phyloP scores from a whole-genome alignment of 2,888 invertebrate genomes.

The Nysson spinosus region DNA sequence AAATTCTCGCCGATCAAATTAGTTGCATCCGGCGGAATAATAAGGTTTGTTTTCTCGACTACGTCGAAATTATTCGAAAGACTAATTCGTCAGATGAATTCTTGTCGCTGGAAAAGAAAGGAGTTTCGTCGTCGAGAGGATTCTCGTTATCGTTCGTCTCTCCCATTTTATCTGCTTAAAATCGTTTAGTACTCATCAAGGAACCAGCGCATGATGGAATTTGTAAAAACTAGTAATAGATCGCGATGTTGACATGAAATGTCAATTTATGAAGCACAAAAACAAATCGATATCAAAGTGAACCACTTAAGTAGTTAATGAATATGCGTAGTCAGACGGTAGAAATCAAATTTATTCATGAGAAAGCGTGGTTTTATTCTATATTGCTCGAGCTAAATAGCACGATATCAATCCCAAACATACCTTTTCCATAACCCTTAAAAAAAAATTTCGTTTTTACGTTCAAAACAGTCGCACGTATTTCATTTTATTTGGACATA shows the following conservation, averaged over 20 bases:
- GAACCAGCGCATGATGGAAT: neutral
- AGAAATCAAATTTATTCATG: neutral
- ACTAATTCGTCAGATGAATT: constrained; percentile 43
- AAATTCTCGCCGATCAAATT: constrained; percentile 64
- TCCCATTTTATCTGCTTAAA: neutral
- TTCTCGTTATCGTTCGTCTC: neutral
- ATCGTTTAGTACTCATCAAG: neutral
- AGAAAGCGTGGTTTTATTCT: neutral
- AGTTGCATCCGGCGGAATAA: constrained; percentile 55
- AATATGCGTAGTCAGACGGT: neutral
- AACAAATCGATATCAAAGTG: neutral
- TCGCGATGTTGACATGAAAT: neutral
- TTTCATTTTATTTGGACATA: too few species aligned
- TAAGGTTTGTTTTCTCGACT: constrained; percentile 62
- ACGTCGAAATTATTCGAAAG: constrained; percentile 55
- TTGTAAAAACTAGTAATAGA: neutral
- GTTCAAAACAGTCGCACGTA: too few species aligned
- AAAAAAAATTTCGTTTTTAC: neutral
- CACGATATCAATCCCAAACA: neutral
- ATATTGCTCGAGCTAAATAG: neutral
- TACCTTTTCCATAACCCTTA: constrained; percentile 10
- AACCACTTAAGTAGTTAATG: neutral
- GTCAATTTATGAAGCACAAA: neutral
- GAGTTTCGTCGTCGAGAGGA: constrained; percentile 8
- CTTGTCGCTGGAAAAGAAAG: constrained; percentile 5